Conservation (phyloP, 1,140 invertebrate genomes). For the Papilio polyxenes region DNA sequence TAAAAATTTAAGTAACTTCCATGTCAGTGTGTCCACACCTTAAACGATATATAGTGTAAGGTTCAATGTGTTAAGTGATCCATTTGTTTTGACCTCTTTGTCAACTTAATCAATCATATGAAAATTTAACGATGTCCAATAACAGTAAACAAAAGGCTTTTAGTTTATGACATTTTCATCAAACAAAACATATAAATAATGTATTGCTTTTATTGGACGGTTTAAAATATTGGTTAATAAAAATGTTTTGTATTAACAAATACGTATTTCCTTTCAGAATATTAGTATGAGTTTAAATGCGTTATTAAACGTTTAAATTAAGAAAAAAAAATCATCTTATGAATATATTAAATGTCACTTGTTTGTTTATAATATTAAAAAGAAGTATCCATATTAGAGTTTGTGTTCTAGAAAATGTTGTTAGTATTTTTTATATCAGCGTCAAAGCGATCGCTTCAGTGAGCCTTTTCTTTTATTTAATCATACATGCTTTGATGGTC, state of each 20-base stretch:
- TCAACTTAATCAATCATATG: slow-evolving; percentile 8
- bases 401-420: not conserved
- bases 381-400: not conserved
- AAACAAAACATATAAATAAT: not conserved
- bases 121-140: slow-evolving; percentile 12
- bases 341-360: too few species aligned
- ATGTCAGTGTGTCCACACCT: not conserved
- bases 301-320: not conserved
- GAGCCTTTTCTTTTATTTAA: slow-evolving; percentile 24
- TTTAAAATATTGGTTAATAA: not conserved
- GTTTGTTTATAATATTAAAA: not conserved
- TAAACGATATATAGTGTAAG: not conserved
- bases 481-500: not conserved
- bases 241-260: not conserved
- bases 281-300: too few species aligned
- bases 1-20: not conserved
- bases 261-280: too few species aligned
- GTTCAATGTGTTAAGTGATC: not conserved
- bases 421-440: not conserved
- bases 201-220: not conserved
- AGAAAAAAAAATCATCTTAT: not conserved
- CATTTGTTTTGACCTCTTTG: slow-evolving; percentile 10
- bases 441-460: slow-evolving; percentile 1
- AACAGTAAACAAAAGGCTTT: slow-evolving; percentile 5
- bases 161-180: not conserved